Base-by-base conservation (phyloP, 1,140 invertebrate species). In the Chionoecetes opilio region DNA sequence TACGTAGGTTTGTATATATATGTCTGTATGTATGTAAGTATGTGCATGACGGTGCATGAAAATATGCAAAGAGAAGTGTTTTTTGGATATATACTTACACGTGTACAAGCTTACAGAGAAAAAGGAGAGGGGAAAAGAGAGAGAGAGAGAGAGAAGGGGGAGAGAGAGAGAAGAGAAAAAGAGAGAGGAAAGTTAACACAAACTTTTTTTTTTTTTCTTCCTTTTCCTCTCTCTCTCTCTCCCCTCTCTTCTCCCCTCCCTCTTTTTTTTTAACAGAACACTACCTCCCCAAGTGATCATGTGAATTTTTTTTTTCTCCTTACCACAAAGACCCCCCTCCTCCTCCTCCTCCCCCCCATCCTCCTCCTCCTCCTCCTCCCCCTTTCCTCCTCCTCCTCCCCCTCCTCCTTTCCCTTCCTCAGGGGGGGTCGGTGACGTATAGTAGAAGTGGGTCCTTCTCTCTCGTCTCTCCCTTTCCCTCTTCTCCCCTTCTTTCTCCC, bases 191-290 rank as follows among this genome's bases (percentile, higher is more conserved):
- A n/a, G 63, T 75, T 75, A 17, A 75, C 21, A 75, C 6, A 75
- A 17, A 75, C 63, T 26, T 75, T 17, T 17, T n/a, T n/a, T 75
- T 1, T 75, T n/a, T 75, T 6, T 21, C 11, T 75, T 26, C n/a
- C 63, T 75, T 26, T 75, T 26, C n/a, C 63, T 75, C 63, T 75
- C 63, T 75, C 63, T 75, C 63, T 75, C 63, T 75, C 63, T 75
- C 46, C 21, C 46, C 29, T 87, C 31, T 31, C 85, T 87, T 31
- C 14, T n/a, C 11, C 8, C n/a, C 86, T 32, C 14, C 38, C n/a
- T 9, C 46, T 3, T n/a, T n/a, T n/a, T n/a, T n/a, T n/a, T n/a
- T n/a, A 46, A 46, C 41, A 46, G 41, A 46, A 46, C 41, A 46
- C 41, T 14, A 46, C 41, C 41, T 46, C 41, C 41, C 41, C 41